Evolutionary conservation across 92 coral and sea anemone genomes (phyloP).

Genomic region (Anthopleura xanthogrammica): DNA sequence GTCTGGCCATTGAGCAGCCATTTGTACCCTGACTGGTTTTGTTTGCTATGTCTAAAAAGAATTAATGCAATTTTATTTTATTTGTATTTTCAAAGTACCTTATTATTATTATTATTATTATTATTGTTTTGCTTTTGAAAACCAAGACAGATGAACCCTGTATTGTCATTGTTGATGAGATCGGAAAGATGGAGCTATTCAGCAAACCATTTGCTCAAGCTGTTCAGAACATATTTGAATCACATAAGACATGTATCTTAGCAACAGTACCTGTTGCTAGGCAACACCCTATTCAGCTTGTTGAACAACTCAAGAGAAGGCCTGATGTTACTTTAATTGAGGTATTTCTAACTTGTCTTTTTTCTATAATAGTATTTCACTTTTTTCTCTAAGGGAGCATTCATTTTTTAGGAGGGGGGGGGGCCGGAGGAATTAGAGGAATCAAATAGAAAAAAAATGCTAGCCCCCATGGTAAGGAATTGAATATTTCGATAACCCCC

Average conservation of each 20-base stretch:
- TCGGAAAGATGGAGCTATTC: constrained; percentile 94
- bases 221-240: constrained; percentile 65
- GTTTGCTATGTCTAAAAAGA: no score
- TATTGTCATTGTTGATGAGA: constrained; percentile 73
- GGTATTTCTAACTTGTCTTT: constrained; percentile 40
- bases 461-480: no score
- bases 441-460: no score
- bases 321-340: constrained; percentile 67
- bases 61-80: no score
- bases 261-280: constrained; percentile 86
- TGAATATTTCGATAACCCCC: no score
- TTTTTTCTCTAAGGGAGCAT: background rate
- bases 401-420: no score
- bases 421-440: no score
- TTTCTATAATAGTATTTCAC: background rate
- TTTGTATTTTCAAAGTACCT: background rate
- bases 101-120: background rate
- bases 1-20: no score
- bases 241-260: constrained; percentile 43
- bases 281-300: constrained; percentile 69
- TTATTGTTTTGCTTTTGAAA: background rate
- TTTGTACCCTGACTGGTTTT: no score
- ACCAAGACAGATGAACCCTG: background rate
- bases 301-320: constrained; percentile 74
- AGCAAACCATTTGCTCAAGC: constrained; percentile 63